phyloP scores from a whole-genome alignment of 2,888 invertebrate species.

The Drosophila rubida region DNA sequence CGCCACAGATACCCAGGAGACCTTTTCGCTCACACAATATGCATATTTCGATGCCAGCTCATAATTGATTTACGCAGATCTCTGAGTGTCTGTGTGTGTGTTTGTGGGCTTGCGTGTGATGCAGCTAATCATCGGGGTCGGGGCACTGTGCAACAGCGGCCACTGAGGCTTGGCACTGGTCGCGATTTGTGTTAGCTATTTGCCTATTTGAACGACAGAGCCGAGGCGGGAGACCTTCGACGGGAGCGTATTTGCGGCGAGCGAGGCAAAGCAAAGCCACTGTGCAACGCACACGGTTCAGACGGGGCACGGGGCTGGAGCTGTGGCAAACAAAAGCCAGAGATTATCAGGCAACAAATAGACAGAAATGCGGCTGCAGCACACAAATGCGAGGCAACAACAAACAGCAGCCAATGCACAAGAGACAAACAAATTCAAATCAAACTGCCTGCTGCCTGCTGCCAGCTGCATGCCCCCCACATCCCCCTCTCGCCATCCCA shows the following conservation, averaged over 20 bases:
- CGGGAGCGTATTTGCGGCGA: constrained; percentile 13
- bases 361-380: constrained; percentile 62
- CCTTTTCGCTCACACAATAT: constrained; percentile 38
- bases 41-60: constrained; percentile 56
- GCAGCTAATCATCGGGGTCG: constrained; percentile 57
- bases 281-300: constrained; percentile 9
- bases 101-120: constrained; percentile 15
- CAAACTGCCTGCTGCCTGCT: constrained; percentile 53
- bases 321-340: constrained; percentile 47
- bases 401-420: constrained; percentile 54
- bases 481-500: neutral
- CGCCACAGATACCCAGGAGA: constrained; percentile 40
- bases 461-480: neutral
- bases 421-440: constrained; percentile 76
- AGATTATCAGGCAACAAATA: constrained; percentile 71
- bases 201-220: constrained; percentile 16
- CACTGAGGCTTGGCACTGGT: constrained; percentile 9
- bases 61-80: constrained; percentile 53
- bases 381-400: constrained; percentile 31
- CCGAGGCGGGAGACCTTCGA: constrained; percentile 34
- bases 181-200: constrained; percentile 41
- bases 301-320: constrained; percentile 2
- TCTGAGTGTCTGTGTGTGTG: constrained; percentile 1
- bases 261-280: constrained; percentile 5
- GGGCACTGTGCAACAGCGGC: constrained; percentile 13